These are phyloP conservation scores for Trichosurus vulpecula DNA, from an alignment of 2,797 vertebrate genomes.

Conservation along the genomic window DNA sequence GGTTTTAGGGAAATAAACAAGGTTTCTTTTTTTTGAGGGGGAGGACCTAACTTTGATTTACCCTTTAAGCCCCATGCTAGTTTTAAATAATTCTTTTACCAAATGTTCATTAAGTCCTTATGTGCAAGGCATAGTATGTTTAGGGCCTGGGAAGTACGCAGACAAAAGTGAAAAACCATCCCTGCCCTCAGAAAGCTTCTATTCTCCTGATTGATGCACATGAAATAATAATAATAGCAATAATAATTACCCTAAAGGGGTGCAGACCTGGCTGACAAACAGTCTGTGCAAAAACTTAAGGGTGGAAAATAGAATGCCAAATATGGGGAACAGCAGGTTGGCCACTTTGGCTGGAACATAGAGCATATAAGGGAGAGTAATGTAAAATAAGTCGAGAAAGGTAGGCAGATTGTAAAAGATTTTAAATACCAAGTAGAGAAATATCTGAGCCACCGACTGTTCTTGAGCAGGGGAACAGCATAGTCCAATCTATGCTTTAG, in stretches of 20 bases:
- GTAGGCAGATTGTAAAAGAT: neutral
- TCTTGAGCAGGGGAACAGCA: neutral
- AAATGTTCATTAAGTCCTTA: neutral
- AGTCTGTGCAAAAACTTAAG: neutral
- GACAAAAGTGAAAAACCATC: neutral
- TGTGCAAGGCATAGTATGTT: neutral
- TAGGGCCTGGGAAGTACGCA: neutral
- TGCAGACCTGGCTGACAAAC: neutral
- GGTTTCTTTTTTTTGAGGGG: neutral
- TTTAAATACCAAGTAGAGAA: neutral
- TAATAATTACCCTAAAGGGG: neutral
- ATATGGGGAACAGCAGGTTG: neutral
- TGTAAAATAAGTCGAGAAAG: neutral
- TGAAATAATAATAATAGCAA: neutral
- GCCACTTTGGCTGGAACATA: neutral
- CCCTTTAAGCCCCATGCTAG: neutral
- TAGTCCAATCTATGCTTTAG: neutral
- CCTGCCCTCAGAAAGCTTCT: neutral
- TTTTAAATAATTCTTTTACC: neutral
- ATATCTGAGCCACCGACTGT: neutral
- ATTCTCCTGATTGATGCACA: neutral
- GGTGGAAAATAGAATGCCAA: neutral
- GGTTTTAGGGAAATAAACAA: neutral
- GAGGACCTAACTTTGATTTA: neutral
- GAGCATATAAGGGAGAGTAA: neutral